phyloP scores from a whole-genome alignment of 2,797 vertebrate genomes.

The Bovichtus diacanthus region DNA sequence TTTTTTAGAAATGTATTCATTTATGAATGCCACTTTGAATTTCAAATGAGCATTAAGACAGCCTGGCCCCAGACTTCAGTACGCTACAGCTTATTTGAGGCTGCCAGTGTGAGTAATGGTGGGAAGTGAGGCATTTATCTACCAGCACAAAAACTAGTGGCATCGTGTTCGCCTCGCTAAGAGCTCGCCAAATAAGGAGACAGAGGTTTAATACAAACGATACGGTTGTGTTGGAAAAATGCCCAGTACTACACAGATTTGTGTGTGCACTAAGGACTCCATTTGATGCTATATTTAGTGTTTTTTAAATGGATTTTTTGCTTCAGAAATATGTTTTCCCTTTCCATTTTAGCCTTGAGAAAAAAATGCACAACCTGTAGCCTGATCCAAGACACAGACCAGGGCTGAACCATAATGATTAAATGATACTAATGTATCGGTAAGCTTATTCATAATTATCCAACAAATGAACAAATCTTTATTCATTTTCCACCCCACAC shows the following conservation, averaged over 20 bases:
- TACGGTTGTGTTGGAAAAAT: slow-evolving; percentile 7
- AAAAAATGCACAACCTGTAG: neutral
- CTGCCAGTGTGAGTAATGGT: slow-evolving; percentile 78
- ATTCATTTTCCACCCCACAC: neutral
- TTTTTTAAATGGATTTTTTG: neutral
- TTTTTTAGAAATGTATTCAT: slow-evolving; percentile 56
- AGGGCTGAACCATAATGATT: neutral
- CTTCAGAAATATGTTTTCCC: neutral
- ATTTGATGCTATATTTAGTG: neutral
- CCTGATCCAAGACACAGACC: neutral
- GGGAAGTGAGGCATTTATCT: slow-evolving; percentile 70
- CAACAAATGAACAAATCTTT: neutral
- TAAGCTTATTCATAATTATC: neutral
- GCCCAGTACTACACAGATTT: neutral
- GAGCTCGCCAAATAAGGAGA: slow-evolving; percentile 64
- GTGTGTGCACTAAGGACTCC: neutral
- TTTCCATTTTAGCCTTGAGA: neutral
- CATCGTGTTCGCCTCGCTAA: slow-evolving; percentile 68
- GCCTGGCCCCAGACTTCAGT: slow-evolving; percentile 56
- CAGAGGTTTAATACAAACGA: slow-evolving; percentile 25
- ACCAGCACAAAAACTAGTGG: slow-evolving; percentile 71
- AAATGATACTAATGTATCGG: neutral
- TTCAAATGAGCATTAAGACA: slow-evolving; percentile 58
- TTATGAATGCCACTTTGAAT: slow-evolving; percentile 60
- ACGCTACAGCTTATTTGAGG: slow-evolving; percentile 62